phyloP scores from a whole-genome alignment of 2,797 vertebrate species.

The Phoxinus dragarum region DNA sequence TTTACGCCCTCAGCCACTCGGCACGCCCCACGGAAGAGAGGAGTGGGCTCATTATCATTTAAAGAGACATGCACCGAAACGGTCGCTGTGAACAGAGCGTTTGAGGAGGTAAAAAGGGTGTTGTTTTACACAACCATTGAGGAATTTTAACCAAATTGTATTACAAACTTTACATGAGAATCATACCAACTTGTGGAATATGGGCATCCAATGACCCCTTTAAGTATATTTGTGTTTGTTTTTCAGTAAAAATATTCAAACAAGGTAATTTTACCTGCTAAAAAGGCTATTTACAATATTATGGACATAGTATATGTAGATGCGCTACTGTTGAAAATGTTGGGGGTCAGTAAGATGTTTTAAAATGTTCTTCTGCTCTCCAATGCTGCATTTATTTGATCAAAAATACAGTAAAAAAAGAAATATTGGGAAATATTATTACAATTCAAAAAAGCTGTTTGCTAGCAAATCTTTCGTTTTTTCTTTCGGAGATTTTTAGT shows the following conservation, averaged over 20 bases:
- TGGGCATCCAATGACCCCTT: no score
- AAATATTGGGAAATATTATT: neutral
- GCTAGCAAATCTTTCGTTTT: no score
- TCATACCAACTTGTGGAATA: no score
- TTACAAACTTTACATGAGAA: no score
- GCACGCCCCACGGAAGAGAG: no score
- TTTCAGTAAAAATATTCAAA: neutral
- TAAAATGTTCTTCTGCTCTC: neutral
- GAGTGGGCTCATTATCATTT: no score
- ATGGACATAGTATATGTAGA: neutral
- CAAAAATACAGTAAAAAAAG: neutral
- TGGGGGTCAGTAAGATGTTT: neutral
- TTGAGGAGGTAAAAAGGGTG: no score
- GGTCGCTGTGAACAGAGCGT: no score
- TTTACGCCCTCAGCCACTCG: no score
- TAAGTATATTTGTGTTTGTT: neutral
- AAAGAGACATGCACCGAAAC: no score
- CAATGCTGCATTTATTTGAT: neutral
- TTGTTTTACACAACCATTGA: no score
- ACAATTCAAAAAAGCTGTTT: neutral
- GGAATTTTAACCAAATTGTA: no score
- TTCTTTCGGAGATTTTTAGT: neutral
- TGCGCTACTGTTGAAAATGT: neutral
- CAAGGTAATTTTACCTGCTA: neutral
- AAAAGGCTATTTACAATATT: neutral